These are phyloP conservation scores for Protodeltote pygarga DNA, from an alignment of 2,888 invertebrate species.

Conservation along the genomic window DNA sequence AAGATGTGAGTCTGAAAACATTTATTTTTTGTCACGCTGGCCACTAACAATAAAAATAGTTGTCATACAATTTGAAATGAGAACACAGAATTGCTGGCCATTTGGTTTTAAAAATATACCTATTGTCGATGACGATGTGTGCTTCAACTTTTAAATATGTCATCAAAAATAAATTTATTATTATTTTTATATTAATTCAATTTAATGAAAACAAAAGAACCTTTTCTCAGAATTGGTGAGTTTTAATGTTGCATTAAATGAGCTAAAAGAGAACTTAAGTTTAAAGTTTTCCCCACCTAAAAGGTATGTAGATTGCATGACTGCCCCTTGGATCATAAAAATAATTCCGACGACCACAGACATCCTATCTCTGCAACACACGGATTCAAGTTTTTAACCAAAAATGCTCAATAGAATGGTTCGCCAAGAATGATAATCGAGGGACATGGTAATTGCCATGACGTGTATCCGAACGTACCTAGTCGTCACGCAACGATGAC, in stretches of 20 bases:
- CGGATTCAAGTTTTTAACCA: constrained; percentile 39
- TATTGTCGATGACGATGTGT: constrained; percentile 27
- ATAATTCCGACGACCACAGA: neutral
- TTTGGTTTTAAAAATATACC: constrained; percentile 30
- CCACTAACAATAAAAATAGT: constrained; percentile 51
- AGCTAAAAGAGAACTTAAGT: too few relatives aligned
- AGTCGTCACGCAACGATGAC: constrained; percentile 77
- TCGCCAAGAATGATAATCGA: constrained; percentile 67
- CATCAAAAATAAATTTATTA: too few relatives aligned
- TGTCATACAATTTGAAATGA: constrained; percentile 52
- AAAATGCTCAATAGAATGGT: constrained; percentile 56
- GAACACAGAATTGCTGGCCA: constrained; percentile 48
- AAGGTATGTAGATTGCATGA: neutral
- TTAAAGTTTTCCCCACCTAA: too few relatives aligned
- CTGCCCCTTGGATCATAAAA: neutral
- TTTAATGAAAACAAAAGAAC: too few relatives aligned
- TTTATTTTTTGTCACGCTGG: constrained; percentile 57
- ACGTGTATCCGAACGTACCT: constrained; percentile 65
- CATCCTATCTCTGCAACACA: constrained; percentile 9
- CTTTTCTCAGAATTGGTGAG: too few relatives aligned
- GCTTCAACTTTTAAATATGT: constrained; percentile 25
- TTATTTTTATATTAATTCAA: too few relatives aligned
- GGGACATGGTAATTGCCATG: constrained; percentile 75
- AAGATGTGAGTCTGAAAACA: constrained; percentile 55
- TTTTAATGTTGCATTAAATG: too few relatives aligned